Base-by-base conservation (phyloP, 2,888 invertebrate genomes). In the Epirrhoe tristata region DNA sequence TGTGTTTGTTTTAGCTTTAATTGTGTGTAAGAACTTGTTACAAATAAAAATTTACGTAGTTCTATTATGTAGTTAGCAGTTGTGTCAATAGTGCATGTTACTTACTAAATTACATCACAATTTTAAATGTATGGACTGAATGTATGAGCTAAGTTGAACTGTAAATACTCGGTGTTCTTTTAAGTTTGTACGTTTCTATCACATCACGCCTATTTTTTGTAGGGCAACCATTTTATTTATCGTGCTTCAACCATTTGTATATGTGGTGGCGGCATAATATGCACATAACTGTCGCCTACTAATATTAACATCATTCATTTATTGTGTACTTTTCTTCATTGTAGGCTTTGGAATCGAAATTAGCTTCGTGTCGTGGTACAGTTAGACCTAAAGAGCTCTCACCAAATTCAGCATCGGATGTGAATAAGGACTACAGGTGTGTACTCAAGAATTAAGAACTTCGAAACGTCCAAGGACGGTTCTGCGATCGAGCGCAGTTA, bases 271-370 rank as follows among this genome's bases (percentile, higher is more conserved):
- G 82, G 86, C 67, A 75, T 58, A 82, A 83, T 81, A 74, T 60
- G 69, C 77, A 79, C 78, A 81, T 78, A 69, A 79, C 81, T 70
- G 65, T 83, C 89, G 83, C 82, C 71, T 88, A 91, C 90, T 93
- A 93, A 92, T 92, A 88, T 85, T 85, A 88, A 88, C 89, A 87
- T 86, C 89, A 89, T 89, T 90, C 92, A 93, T 91, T 83, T 82
- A 83, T 86, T 83, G 81, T 89, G 87, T 86, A 89, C 84, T 93
- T 91, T 91, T 93, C 89, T 90, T 90, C 90, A 89, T 94, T 94
- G 85, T 94, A 95, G 95, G 95, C 95, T 82, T 94, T 96, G 94
- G 96, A 96, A 94, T 95, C 95, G 85, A 95, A 95, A 87, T 93
- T 96, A 90, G 95, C 95, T 76, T 95, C 95, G 83, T 95, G 95